phyloP scores from a whole-genome alignment of 2,113 vertebrate genomes.

The Oriolus oriolus region DNA sequence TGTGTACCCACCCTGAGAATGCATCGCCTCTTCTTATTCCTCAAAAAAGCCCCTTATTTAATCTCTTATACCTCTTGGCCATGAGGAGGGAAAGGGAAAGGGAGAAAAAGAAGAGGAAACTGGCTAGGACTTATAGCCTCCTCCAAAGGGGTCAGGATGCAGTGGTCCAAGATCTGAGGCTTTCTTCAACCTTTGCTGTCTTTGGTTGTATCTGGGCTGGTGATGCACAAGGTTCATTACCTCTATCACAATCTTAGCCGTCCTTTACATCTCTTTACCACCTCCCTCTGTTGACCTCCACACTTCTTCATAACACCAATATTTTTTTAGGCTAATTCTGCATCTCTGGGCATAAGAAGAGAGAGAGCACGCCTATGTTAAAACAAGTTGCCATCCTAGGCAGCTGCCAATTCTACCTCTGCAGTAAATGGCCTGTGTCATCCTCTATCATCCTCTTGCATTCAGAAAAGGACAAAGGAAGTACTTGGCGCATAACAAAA shows the following conservation, averaged over 20 bases:
- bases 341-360: neutral
- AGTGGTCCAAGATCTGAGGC: neutral
- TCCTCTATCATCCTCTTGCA: neutral
- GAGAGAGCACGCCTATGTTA: neutral
- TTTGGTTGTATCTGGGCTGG: neutral
- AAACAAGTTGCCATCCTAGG: neutral
- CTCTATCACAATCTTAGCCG: neutral
- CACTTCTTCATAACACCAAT: neutral
- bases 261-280: neutral
- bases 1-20: neutral
- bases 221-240: neutral
- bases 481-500: neutral
- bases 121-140: neutral
- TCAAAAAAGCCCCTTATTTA: accelerated
- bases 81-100: neutral
- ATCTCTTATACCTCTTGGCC: neutral
- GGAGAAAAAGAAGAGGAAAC: neutral
- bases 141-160: neutral
- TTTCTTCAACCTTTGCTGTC: neutral
- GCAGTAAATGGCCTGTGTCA: neutral
- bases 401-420: neutral
- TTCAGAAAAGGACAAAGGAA: neutral
- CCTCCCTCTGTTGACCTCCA: neutral
- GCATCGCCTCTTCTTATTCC: neutral
- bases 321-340: neutral